Conservation (phyloP, 2,888 invertebrate species). For the Mesoligia furuncula region DNA sequence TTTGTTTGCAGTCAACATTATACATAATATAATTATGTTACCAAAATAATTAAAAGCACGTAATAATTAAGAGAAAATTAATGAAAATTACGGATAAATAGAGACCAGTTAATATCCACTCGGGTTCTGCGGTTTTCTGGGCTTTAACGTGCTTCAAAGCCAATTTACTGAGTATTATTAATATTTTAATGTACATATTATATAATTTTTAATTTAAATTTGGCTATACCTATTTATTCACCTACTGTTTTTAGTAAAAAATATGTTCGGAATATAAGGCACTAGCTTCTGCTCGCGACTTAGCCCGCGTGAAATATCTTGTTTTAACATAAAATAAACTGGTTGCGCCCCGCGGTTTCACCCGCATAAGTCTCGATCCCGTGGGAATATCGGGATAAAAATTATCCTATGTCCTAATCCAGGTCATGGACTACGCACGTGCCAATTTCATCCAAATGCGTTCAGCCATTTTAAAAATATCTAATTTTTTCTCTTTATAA, state of each 20-base stretch:
- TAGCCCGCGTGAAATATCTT: neutral
- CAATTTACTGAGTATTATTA: neutral
- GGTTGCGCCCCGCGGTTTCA: neutral
- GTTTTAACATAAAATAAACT: too few relatives aligned
- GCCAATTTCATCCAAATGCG: too few relatives aligned
- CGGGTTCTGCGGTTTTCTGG: constrained; percentile 23
- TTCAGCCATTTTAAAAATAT: too few relatives aligned
- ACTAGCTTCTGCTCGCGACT: neutral
- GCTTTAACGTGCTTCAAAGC: neutral
- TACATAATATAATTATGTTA: neutral
- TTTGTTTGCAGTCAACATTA: neutral
- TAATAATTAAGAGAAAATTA: constrained; percentile 1
- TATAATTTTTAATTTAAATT: neutral
- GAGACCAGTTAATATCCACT: constrained; percentile 7
- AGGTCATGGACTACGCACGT: too few relatives aligned
- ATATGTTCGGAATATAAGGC: neutral
- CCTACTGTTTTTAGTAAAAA: neutral
- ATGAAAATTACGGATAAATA: neutral
- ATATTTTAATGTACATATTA: neutral
- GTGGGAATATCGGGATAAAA: neutral
- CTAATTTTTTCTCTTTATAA: too few relatives aligned
- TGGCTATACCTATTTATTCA: neutral
- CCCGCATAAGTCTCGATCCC: neutral
- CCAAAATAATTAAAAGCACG: neutral
- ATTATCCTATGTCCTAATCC: too few relatives aligned